These are phyloP conservation scores for Tridacna crocea DNA, from an alignment of 2,888 invertebrate genomes.

Conservation along the genomic window DNA sequence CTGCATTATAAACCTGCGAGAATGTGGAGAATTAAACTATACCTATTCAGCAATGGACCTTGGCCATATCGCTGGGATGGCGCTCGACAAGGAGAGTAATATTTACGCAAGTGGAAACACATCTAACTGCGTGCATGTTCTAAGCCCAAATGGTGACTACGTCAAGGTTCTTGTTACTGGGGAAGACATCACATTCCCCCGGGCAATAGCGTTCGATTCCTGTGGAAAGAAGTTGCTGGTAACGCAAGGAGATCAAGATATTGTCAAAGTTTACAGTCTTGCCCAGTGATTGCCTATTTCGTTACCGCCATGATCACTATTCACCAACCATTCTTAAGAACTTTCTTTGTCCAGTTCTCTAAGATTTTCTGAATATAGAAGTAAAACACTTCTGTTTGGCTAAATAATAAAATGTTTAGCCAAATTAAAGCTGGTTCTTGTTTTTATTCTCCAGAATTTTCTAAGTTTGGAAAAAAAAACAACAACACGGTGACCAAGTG, in stretches of 20 bases:
- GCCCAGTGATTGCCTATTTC: conserved; percentile 2
- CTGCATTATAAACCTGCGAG: conserved; percentile 59
- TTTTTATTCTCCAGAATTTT: too few relatives aligned
- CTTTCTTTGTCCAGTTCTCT: too few relatives aligned
- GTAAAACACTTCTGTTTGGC: too few relatives aligned
- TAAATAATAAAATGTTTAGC: too few relatives aligned
- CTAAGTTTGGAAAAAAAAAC: too few relatives aligned
- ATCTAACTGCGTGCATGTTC: conserved; percentile 65
- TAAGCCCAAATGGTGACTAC: conserved; percentile 60
- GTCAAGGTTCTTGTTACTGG: conserved; percentile 62
- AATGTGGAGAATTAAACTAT: conserved; percentile 63
- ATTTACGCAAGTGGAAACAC: conserved; percentile 64
- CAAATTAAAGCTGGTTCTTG: too few relatives aligned
- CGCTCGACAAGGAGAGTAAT: conserved; percentile 61
- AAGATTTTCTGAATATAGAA: too few relatives aligned
- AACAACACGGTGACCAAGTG: too few relatives aligned
- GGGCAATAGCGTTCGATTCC: conserved; percentile 64
- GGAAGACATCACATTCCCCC: conserved; percentile 63
- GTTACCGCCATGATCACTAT: too few relatives aligned
- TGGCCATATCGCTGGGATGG: conserved; percentile 63
- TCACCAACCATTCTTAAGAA: too few relatives aligned
- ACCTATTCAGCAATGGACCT: conserved; percentile 64
- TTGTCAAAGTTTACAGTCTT: conserved; percentile 64
- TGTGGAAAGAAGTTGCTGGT: conserved; percentile 65
- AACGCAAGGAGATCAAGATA: conserved; percentile 66